Base-by-base conservation (phyloP, 1,140 invertebrate genomes). In the Monomorium pharaonis region DNA sequence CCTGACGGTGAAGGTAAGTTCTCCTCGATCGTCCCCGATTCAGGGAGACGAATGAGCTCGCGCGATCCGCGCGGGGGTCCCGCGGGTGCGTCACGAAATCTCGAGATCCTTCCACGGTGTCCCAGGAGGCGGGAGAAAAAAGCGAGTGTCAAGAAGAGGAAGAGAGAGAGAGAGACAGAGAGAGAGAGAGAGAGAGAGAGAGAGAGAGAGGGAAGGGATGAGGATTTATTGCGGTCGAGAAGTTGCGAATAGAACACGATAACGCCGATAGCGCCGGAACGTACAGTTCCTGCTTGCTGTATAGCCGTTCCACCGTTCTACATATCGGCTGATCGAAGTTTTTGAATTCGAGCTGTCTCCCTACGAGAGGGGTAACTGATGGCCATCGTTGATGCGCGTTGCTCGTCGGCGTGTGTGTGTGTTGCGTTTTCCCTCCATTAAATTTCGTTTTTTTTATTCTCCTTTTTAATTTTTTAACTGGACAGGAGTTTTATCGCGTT, bases 1-100 rank as follows among this genome's bases (percentile, higher is more conserved):
- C 83, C 94, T 96, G 86, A 95, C 94, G 90, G 96, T 97, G 65
- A 95, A 96, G 92, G 96, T 96, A 93, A 96, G 96, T 96, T 58
- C 47, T 3, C 24, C 47, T 3, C 42, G 16, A 12, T 37, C 18
- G 6, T n/a, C 5, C 21, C 2, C 33, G 4, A 2, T 1, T 10
- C 51, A 3, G 14, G 7, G 12, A 30, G 67, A 83, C 37, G n/a
- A n/a, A 83, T 51, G 67, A 83, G 51, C 65, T 70, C 44, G 30
- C 44, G 30, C 63, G 21, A 81, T 33, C 49, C 42, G 7, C 37
- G 37, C 16, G 10, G 37, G 9, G 37, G 47, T 70, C 51, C 62
- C 86, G 27, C 37, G 67, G 51, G 51, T 49, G n/a, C 75, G 37
- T n/a, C 47, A 58, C 30, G 42, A 72, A 86, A 86, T 86, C 85